These are phyloP conservation scores for Hypotaenidia okinawae DNA, from an alignment of 2,797 vertebrate species.

Conservation along the genomic window DNA sequence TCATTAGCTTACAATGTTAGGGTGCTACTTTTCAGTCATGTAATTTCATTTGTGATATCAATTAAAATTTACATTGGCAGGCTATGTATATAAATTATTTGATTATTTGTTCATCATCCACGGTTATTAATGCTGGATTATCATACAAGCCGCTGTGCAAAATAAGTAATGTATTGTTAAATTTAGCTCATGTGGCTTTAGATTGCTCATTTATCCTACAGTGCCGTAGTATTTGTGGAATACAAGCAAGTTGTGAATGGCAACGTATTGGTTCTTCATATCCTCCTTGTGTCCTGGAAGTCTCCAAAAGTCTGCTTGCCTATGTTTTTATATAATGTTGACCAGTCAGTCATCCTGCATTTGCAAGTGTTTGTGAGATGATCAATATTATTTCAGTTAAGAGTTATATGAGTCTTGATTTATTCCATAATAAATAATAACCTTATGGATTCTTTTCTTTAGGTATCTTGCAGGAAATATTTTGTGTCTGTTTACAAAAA, in stretches of 20 bases:
- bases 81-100: background rate
- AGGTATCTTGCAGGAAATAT: background rate
- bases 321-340: background rate
- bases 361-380: background rate
- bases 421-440: background rate
- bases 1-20: background rate
- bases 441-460: background rate
- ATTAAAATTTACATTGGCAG: rapidly evolving
- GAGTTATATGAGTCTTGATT: background rate
- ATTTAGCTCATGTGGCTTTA: background rate
- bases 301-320: background rate
- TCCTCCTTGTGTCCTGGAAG: background rate
- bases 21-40: background rate
- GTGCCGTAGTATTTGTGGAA: background rate
- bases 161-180: background rate
- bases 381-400: background rate
- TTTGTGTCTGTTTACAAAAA: background rate
- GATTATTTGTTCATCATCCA: background rate
- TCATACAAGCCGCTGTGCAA: background rate
- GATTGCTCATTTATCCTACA: background rate
- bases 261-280: background rate
- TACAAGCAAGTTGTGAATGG: background rate
- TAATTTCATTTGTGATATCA: background rate
- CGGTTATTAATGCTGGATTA: background rate
- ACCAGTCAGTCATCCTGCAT: background rate